Conservation (phyloP, 2,113 vertebrate species). For the Planiliza haematocheilus region DNA sequence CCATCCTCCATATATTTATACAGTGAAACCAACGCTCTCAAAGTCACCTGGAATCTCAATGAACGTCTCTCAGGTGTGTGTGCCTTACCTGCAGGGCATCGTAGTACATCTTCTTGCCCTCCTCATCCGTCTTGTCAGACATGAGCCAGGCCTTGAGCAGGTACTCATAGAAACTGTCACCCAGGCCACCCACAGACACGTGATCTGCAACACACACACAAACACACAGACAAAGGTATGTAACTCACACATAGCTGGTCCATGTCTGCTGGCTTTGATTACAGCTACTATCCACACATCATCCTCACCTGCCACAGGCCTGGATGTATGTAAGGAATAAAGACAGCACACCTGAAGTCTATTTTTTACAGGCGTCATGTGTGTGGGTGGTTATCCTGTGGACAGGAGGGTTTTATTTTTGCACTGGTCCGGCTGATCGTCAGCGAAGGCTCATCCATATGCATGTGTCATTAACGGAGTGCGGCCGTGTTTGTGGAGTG, state of each 20-base stretch:
- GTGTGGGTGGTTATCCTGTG: neutral
- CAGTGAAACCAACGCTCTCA: too few species aligned
- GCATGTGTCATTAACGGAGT: constrained; percentile 68
- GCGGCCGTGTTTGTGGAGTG: constrained; percentile 52
- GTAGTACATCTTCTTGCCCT: constrained; percentile 96
- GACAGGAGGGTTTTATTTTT: neutral
- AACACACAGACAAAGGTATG: constrained; percentile 19
- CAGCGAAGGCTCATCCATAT: constrained; percentile 71
- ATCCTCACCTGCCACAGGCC: neutral
- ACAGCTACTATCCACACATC: constrained; percentile 8
- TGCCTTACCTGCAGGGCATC: constrained; percentile 91
- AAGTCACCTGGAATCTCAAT: too few species aligned
- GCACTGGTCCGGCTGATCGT: constrained; percentile 39
- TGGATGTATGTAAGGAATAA: constrained; percentile 5
- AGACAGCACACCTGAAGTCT: neutral
- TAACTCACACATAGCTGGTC: constrained; percentile 10
- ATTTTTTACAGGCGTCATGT: neutral
- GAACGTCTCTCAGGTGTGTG: too few species aligned
- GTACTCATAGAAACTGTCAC: constrained; percentile 99
- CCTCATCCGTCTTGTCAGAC: constrained; percentile 95
- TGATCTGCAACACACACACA: constrained; percentile 86
- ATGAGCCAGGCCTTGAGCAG: constrained; percentile 98
- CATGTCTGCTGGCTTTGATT: constrained; percentile 7
- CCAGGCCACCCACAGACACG: constrained; percentile 95
- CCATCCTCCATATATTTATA: too few species aligned